These are phyloP conservation scores for Myripristis jacobus DNA, from an alignment of 2,797 vertebrate species.

Conservation along the genomic window DNA sequence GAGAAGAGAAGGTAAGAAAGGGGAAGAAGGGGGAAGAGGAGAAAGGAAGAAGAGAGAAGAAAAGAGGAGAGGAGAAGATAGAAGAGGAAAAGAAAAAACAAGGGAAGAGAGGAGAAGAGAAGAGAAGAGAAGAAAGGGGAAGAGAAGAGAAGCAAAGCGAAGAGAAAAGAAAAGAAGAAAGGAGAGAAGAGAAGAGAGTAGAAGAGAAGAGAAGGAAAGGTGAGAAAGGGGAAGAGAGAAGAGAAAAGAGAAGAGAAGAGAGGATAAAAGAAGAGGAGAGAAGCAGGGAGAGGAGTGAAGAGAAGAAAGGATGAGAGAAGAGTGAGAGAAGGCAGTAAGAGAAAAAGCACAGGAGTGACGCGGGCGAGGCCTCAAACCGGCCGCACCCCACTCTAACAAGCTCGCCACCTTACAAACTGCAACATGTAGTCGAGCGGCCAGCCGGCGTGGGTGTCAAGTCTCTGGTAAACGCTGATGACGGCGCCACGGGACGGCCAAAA, in stretches of 20 bases:
- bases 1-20: not conserved
- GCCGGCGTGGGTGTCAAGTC: not conserved
- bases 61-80: not conserved
- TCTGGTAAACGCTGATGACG: constrained; percentile 18
- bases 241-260: not conserved
- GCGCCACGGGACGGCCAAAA: constrained; percentile 33
- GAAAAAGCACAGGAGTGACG: fast-evolving
- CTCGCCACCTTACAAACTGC: not conserved
- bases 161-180: not conserved
- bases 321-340: not conserved
- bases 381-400: too few relatives aligned
- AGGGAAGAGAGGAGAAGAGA: not conserved
- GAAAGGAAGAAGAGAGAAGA: not conserved
- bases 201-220: not conserved
- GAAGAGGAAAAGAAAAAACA: not conserved
- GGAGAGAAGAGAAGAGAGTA: too few relatives aligned
- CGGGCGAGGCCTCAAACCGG: too few relatives aligned
- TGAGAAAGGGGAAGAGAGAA: too few relatives aligned
- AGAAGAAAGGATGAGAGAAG: too few relatives aligned
- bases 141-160: not conserved
- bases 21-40: not conserved
- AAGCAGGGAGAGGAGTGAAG: too few relatives aligned
- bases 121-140: too few relatives aligned
- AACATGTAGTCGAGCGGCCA: not conserved
- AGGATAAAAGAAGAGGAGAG: not conserved